These are phyloP conservation scores for Mycalesis mineus DNA, from an alignment of 2,888 invertebrate species.

Conservation along the genomic window DNA sequence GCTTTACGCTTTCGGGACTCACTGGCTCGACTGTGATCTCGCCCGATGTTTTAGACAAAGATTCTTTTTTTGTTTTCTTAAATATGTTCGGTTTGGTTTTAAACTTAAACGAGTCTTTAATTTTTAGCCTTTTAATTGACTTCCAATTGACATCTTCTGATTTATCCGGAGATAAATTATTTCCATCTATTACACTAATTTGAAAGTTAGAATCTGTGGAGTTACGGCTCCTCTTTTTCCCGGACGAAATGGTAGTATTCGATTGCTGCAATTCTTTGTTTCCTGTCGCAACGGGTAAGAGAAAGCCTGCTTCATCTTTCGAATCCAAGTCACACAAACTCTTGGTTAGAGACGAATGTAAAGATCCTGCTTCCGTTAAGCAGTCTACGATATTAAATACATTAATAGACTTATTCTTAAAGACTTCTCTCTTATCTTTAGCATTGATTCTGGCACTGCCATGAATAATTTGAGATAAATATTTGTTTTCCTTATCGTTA, in stretches of 20 bases:
- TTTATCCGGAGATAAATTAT: constrained; percentile 63
- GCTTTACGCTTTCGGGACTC: constrained; percentile 62
- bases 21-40: constrained; percentile 66
- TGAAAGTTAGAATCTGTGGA: constrained; percentile 72
- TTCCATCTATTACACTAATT: constrained; percentile 57
- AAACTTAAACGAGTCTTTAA: constrained; percentile 74
- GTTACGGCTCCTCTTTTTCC: constrained; percentile 71
- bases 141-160: constrained; percentile 73
- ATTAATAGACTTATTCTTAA: constrained; percentile 72
- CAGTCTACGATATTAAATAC: constrained; percentile 72
- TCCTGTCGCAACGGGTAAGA: constrained; percentile 54
- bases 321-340: constrained; percentile 69
- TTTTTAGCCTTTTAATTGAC: constrained; percentile 72
- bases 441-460: constrained; percentile 45
- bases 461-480: constrained; percentile 46
- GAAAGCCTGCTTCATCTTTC: constrained; percentile 60
- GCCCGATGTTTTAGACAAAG: constrained; percentile 58
- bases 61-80: constrained; percentile 67
- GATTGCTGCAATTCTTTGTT: constrained; percentile 65
- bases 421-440: constrained; percentile 70
- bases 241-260: constrained; percentile 69
- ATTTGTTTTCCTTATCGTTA: constrained; percentile 67
- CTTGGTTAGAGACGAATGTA: constrained; percentile 69
- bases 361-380: constrained; percentile 61
- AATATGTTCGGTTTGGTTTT: constrained; percentile 72